These are phyloP conservation scores for Drosophila prostipennis DNA, from an alignment of 2,888 invertebrate genomes.

Conservation along the genomic window DNA sequence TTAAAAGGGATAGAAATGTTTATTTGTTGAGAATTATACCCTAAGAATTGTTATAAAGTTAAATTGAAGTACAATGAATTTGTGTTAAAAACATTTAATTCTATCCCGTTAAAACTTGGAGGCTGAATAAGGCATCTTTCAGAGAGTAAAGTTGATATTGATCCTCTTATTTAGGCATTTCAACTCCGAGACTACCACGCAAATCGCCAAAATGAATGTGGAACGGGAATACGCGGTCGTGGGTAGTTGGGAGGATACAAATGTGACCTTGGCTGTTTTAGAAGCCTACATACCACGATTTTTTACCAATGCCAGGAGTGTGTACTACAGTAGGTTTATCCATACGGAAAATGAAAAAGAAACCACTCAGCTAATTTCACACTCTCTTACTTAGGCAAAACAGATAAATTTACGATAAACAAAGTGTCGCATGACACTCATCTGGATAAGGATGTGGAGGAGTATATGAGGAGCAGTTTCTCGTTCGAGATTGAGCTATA, in stretches of 20 bases:
- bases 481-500: conserved; percentile 89
- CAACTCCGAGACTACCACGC: conserved; percentile 87
- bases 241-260: conserved; percentile 93
- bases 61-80: no score
- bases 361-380: not conserved
- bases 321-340: conserved; percentile 86
- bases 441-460: conserved; percentile 87
- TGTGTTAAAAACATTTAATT: no score
- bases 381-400: conserved; percentile 30
- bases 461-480: conserved; percentile 92
- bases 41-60: no score
- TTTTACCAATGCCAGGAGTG: conserved; percentile 89
- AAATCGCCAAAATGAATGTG: conserved; percentile 92
- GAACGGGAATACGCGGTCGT: conserved; percentile 94
- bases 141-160: not conserved
- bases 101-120: conserved; percentile 7
- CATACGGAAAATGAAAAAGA: not conserved
- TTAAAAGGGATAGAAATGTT: not conserved
- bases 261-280: conserved; percentile 91
- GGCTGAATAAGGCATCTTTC: not conserved
- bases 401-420: conserved; percentile 59
- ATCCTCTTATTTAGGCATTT: conserved; percentile 88
- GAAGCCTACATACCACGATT: conserved; percentile 92
- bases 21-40: no score
- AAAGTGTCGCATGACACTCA: conserved; percentile 63